Evolutionary conservation across 2,797 vertebrate species (phyloP).

Genomic region (Rhabdomys pumilio): DNA sequence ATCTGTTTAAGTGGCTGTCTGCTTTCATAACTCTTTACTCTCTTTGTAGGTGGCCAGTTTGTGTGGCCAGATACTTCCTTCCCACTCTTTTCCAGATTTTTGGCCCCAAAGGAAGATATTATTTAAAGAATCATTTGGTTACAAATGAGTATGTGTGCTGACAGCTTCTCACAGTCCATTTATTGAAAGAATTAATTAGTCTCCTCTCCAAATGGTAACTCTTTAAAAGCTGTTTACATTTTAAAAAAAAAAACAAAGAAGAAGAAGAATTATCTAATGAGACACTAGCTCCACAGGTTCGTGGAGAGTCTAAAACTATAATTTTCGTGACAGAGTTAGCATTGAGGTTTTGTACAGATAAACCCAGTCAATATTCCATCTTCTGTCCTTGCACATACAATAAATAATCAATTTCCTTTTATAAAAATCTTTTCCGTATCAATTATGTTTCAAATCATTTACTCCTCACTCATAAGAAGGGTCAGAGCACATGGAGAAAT

Average conservation of each 20-base stretch:
- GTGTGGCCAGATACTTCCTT: constrained; percentile 50
- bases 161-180: constrained; percentile 13
- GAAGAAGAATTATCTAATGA: neutral
- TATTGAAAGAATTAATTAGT: neutral
- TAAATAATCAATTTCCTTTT: neutral
- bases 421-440: neutral
- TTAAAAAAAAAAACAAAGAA: neutral
- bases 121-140: constrained; percentile 1
- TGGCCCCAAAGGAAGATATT: neutral
- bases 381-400: neutral
- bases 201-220: neutral
- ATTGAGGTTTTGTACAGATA: neutral
- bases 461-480: neutral
- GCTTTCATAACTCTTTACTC: neutral
- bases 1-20: neutral
- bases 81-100: constrained; percentile 39
- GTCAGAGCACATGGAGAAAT: neutral
- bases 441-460: neutral
- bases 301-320: neutral
- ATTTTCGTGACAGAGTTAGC: neutral
- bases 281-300: neutral
- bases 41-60: constrained; percentile 11
- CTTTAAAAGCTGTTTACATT: neutral
- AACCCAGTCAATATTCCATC: neutral
- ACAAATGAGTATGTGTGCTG: neutral